Base-by-base conservation (phyloP, 2,888 invertebrate species). In the Cinara cedri region DNA sequence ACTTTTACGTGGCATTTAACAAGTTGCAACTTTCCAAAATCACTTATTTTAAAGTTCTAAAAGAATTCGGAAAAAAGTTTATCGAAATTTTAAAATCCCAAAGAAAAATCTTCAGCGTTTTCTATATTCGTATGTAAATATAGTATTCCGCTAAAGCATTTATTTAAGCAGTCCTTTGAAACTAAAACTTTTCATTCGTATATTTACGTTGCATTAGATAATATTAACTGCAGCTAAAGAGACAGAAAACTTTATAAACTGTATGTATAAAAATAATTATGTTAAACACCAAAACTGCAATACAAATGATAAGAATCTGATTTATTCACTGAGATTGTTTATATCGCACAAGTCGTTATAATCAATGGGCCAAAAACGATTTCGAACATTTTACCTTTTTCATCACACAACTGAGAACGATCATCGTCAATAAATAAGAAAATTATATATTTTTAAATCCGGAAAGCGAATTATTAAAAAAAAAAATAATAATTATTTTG, bases 11-110 rank as follows among this genome's bases (percentile, higher is more conserved):
- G 42, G 63, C 21, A 63, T 57, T 66, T 57, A 21, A 1, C 11
- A 6, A 57, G 54, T 24, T 3, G 9, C 14, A 14, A 14, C 3
- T 14, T 34, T 16, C 24, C 44, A 4, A 57, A 24, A 44, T 57
- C 44, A 24, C 24, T 44, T 57, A 9, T 71, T 44, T 13, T 57
- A 44, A 57, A 72, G 49, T 62, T 72, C 19, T 62, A 26, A 72
- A 63, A 70, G 42, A 26, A 34, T 54, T 70, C 14, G 21, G 14
- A 26, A 9, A 62, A 51, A 49, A 62, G 49, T 63, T 51, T 63
- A 51, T 63, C 1, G 21, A 51, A 21, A 51, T 51, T 21, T 62
- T 60, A 4, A 72, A 74, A 51, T 42, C 63, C 3, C 11, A 51
- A 63, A 62, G 46, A 51, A 63, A 16, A 74, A 21, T 16, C 6